Evolutionary conservation across 2,113 vertebrate genomes (phyloP).

Genomic region (Muscicapa adusta): DNA sequence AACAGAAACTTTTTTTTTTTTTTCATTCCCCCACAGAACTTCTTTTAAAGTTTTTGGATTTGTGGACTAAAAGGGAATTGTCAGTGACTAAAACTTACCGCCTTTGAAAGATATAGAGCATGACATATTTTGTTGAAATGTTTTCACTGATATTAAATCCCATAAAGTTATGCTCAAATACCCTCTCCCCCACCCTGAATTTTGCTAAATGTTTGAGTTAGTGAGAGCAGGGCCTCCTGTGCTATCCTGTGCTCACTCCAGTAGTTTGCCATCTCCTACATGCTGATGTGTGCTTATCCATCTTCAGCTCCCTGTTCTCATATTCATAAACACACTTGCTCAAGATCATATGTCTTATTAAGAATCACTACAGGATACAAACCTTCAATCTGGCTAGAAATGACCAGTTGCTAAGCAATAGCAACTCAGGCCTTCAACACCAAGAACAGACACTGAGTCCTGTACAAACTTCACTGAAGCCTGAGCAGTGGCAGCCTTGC

Average conservation of each 20-base stretch:
- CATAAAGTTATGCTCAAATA: not conserved
- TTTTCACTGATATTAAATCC: not conserved
- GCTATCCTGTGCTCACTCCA: not conserved
- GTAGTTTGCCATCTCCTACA: not conserved
- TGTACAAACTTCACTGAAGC: not conserved
- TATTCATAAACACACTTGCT: not conserved
- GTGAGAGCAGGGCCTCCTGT: not conserved
- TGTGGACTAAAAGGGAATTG: not conserved
- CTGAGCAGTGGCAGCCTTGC: not conserved
- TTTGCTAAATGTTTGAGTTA: not conserved
- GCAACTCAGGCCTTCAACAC: not conserved
- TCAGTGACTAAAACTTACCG: not conserved
- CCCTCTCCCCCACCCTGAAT: not conserved
- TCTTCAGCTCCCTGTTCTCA: not conserved
- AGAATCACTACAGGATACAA: not conserved
- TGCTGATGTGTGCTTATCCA: not conserved
- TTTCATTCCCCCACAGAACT: not conserved
- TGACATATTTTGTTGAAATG: not conserved
- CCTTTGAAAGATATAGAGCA: not conserved
- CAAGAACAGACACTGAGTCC: not conserved
- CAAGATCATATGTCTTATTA: not conserved
- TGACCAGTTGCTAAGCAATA: conserved; percentile 13
- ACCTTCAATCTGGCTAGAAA: not conserved
- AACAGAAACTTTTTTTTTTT: not conserved
- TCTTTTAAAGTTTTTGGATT: not conserved